These are phyloP conservation scores for Galago senegalensis DNA, from an alignment of 2,797 vertebrate species.

Conservation along the genomic window DNA sequence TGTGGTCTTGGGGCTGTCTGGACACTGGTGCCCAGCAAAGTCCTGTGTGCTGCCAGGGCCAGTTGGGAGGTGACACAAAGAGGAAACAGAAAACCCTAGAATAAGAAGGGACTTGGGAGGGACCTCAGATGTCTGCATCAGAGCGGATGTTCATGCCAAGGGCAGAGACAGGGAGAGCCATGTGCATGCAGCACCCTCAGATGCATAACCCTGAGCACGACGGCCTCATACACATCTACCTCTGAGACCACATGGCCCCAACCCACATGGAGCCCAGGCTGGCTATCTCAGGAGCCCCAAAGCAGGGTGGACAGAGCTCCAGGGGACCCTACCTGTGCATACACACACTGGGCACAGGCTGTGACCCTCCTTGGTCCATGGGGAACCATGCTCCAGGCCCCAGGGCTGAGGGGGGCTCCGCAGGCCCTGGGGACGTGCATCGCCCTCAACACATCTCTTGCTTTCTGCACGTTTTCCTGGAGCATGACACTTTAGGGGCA, in stretches of 20 bases:
- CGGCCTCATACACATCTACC: fast-evolving
- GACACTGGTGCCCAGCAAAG: not conserved
- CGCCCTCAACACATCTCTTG: too few species aligned
- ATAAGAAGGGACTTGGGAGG: not conserved
- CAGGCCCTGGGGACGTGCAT: not conserved
- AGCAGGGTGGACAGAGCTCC: not conserved
- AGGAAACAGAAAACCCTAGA: not conserved
- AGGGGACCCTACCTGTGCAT: too few species aligned
- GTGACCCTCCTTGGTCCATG: not conserved
- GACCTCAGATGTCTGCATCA: fast-evolving
- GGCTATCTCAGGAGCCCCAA: fast-evolving
- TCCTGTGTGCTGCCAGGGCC: too few species aligned
- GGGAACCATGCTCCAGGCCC: not conserved
- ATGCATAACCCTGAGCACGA: fast-evolving
- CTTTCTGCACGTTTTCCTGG: not conserved
- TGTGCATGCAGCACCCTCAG: fast-evolving
- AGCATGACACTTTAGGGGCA: not conserved
- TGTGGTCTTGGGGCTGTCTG: not conserved
- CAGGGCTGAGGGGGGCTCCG: fast-evolving
- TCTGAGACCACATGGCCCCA: fast-evolving
- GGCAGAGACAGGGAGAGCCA: not conserved
- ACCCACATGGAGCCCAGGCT: not conserved
- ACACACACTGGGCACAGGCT: not conserved
- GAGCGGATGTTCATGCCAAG: fast-evolving
- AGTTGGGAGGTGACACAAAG: not conserved